A percentile compares a stretch with the other conserved stretches of the same genome.
Evolutionary conservation across 2,888 invertebrate genomes (phyloP).

Genomic region (Cacoxenus indagator): DNA sequence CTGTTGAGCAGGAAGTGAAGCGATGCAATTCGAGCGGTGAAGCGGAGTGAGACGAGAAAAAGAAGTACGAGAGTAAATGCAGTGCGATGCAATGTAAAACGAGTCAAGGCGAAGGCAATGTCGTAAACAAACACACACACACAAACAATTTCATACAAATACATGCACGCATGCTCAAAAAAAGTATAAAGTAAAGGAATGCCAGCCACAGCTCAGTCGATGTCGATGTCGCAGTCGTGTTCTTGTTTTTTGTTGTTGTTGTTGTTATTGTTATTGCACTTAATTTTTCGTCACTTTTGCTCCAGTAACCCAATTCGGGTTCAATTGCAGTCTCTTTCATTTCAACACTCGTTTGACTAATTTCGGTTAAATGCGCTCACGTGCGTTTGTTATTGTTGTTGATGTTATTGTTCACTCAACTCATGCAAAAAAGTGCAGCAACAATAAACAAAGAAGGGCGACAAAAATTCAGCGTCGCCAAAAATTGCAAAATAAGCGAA

Average conservation of each 20-base stretch:
- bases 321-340: not conserved
- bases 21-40: no score
- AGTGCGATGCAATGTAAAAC: not conserved
- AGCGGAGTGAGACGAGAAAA: not conserved
- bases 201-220: no score
- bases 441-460: conserved; percentile 33
- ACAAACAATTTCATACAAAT: not conserved
- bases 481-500: no score
- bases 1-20: not conserved
- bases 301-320: conserved; percentile 2
- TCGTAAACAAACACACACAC: not conserved
- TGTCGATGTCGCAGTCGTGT: no score
- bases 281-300: not conserved
- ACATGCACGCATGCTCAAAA: not conserved
- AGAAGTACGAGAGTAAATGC: not conserved
- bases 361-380: conserved; percentile 9
- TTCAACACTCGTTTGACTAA: no score
- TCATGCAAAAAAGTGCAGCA: not conserved
- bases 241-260: not conserved
- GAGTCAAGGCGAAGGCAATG: not conserved
- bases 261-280: not conserved
- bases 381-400: not conserved
- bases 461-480: conserved; percentile 56
- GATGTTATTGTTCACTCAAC: not conserved
- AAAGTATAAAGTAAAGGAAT: not conserved